Evolutionary conservation across 2,888 invertebrate species (phyloP), one percentile per base, ranked within the genome.

Genomic region (Xylocampa areola): DNA sequence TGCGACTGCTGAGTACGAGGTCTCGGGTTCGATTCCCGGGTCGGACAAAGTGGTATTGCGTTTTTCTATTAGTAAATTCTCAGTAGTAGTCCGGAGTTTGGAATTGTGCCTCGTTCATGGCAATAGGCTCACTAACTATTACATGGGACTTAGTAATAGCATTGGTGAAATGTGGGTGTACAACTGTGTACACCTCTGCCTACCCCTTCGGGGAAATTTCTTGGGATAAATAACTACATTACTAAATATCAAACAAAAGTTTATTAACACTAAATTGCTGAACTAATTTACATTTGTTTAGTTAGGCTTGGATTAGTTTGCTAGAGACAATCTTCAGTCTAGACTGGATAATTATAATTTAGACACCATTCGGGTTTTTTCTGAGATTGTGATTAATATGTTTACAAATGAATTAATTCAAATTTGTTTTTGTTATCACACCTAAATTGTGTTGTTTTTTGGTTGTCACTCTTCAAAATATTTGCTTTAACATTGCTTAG

Each of bases 291-390:
- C 32, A 50, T 64, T 53, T 43, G 19, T 54, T 53, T 4, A 23
- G 35, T 25, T 25, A 14, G 6, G 7, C 29, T 19, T 27, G 7
- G 25, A 40, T 49, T 44, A 29, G 30, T 49, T 54, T 45, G 4
- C n/a, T 10, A 35, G 44, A 50, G 48, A 61, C 47, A 68, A 35
- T 44, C 25, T 5, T 5, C 11, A 14, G 54, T 73, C 69, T 59
- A 68, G 55, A 63, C 69, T 45, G 32, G 14, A 59, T 72, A 52
- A 63, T 63, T 51, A 43, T 16, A 50, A 11, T 47, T 52, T n/a
- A 39, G 14, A 13, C 27, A 36, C 8, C 6, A 13, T 44, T 13
- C 2, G 23, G 1, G 13, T 36, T 43, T n/a, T 39, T 27, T 30
- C 4, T 44, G n/a, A 33, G 47, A 25, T 44, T 49, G 16, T 33